Evolutionary conservation across 2,888 invertebrate species (phyloP).

Genomic region (Aphidoletes aphidimyza): DNA sequence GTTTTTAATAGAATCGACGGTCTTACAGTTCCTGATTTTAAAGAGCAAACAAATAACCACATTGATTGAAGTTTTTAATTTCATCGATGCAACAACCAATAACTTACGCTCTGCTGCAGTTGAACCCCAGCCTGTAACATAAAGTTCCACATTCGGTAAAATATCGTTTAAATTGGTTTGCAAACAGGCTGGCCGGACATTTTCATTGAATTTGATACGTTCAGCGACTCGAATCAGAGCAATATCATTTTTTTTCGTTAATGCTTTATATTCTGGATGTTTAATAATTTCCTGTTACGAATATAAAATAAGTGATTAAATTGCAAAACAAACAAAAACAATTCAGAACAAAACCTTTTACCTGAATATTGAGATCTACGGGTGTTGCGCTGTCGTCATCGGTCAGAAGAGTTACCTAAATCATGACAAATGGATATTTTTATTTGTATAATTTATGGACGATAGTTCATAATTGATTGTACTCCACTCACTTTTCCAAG

Average conservation of each 20-base stretch:
- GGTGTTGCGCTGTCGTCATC: constrained; percentile 54
- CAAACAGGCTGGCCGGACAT: constrained; percentile 60
- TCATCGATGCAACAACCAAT: too few species aligned
- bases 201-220: constrained; percentile 55
- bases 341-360: neutral
- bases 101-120: constrained; percentile 57
- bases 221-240: constrained; percentile 58
- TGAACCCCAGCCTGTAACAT: constrained; percentile 60
- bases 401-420: constrained; percentile 48
- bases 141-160: constrained; percentile 55
- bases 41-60: neutral
- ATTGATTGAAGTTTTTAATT: neutral
- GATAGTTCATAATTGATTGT: neutral
- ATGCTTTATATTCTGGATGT: constrained; percentile 57
- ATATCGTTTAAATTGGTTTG: constrained; percentile 58
- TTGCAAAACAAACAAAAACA: too few species aligned
- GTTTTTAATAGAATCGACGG: constrained; percentile 59
- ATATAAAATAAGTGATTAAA: neutral
- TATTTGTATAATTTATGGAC: neutral
- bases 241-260: constrained; percentile 59
- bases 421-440: neutral
- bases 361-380: neutral
- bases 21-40: constrained; percentile 57
- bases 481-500: constrained; percentile 46
- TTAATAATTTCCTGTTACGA: constrained; percentile 56